Base-by-base conservation (phyloP, 2,888 invertebrate species). In the Mamestra brassicae region DNA sequence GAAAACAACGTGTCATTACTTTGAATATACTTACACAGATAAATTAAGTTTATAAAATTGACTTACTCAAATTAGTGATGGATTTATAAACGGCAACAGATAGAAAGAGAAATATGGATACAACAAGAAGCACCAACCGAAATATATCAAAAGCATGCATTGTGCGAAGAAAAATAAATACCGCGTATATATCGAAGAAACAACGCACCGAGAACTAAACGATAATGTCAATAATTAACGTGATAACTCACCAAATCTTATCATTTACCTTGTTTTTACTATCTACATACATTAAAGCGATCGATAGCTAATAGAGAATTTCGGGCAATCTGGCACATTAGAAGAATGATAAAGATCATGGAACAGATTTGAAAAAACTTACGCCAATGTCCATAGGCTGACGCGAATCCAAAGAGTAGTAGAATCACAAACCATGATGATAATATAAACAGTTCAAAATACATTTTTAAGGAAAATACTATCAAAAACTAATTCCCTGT, bases 191-290 rank as follows among this genome's bases (percentile, higher is more conserved):
- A 58, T 26, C 55, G 36, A 55, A 47, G 17, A 66, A 54, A 60
- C 54, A 69, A 66, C 80, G 26, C 6, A 66, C 17, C 17, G 6
- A 58, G 34, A 70, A 84, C 74, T 84, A 54, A 80, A 60, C 42
- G 57, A 78, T 69, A 54, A 55, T 36, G 5, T 58, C 45, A 42
- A 17, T 79, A 55, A 80, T 72, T 79, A 67, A 47, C 52, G 17
- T 36, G 80, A 71, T 71, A 65, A 36, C 13, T 13, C 2, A 36
- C 52, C 36, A 45, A 72, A 79, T 83, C 65, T 79, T 83, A 80
- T 84, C 80, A 65, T 38, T 47, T 50, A 6, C 68, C 47, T 54
- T 71, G 26, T 68, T 58, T 36, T 38, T 67, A 57, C 54, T 74
- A 80, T 74, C 64, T 68, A 36, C n/a, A 5, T 38, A 36, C 10